Conservation (phyloP, 2,113 vertebrate species). For the Anguilla rostrata region DNA sequence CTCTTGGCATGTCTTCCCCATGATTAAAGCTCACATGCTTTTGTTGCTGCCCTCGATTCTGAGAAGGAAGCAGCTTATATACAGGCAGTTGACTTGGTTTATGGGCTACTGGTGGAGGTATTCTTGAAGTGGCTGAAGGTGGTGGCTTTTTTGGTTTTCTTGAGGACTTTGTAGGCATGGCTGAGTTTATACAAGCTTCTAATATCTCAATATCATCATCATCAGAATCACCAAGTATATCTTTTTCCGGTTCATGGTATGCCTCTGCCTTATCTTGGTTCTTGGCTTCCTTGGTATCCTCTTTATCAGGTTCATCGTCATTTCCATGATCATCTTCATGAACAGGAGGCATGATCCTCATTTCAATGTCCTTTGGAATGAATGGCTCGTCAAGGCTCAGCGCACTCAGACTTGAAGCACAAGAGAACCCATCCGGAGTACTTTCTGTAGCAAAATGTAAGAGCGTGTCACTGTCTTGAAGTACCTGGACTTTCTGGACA, state of each 20-base stretch:
- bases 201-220: conserved; percentile 88
- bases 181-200: conserved; percentile 96
- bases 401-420: conserved; percentile 91
- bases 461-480: conserved; percentile 81
- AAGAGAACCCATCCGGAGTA: conserved; percentile 93
- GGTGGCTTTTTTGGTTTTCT: conserved; percentile 88
- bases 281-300: conserved; percentile 64
- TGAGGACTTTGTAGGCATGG: conserved; percentile 96
- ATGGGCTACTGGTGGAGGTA: conserved; percentile 78
- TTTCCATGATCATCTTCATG: conserved; percentile 81
- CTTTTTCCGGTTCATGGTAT: conserved; percentile 74
- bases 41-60: conserved; percentile 73
- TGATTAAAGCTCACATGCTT: conserved; percentile 79
- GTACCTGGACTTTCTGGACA: conserved; percentile 80
- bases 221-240: conserved; percentile 85
- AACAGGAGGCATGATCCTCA: conserved; percentile 86
- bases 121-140: conserved; percentile 70
- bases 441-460: conserved; percentile 96
- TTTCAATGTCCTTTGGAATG: conserved; percentile 84
- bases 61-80: conserved; percentile 87
- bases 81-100: conserved; percentile 94
- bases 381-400: conserved; percentile 93
- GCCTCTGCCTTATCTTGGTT: conserved; percentile 67
- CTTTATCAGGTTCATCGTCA: conserved; percentile 73
- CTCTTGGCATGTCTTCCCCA: conserved; percentile 85